These are phyloP conservation scores for Burhinus oedicnemus DNA, from an alignment of 2,113 vertebrate species.

Conservation along the genomic window DNA sequence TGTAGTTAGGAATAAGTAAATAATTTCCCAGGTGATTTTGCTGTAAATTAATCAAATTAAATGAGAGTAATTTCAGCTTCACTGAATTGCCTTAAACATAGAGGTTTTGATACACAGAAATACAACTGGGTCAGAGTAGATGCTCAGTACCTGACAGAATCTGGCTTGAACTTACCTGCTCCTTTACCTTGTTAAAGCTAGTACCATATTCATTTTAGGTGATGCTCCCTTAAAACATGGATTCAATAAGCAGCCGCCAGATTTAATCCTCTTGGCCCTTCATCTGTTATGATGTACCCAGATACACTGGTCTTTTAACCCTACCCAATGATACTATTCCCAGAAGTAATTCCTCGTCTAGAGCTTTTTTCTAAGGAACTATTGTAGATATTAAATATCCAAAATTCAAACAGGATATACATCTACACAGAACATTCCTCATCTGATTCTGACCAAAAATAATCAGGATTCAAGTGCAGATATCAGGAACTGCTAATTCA, in stretches of 20 bases:
- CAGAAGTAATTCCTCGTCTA: neutral
- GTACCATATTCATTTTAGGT: neutral
- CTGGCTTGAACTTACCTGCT: neutral
- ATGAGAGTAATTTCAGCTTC: neutral
- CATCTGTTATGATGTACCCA: neutral
- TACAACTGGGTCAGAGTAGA: neutral
- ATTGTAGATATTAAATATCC: neutral
- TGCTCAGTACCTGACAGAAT: neutral
- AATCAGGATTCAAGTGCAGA: neutral
- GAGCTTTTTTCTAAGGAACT: neutral
- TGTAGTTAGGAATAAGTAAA: slow-evolving; percentile 11
- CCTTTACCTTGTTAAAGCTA: neutral
- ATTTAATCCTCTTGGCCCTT: neutral
- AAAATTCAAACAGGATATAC: neutral
- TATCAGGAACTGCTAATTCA: neutral
- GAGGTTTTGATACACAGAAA: neutral
- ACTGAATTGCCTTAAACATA: neutral
- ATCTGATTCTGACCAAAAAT: neutral
- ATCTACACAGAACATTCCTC: neutral
- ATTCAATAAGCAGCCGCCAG: neutral
- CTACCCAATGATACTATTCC: neutral
- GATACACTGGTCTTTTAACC: neutral
- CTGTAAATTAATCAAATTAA: neutral
- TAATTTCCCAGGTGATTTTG: neutral
- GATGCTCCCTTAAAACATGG: neutral